Evolutionary conservation across 2,797 vertebrate species (phyloP), one percentile per base, ranked within the genome.

Genomic region (Clarias pachynema): DNA sequence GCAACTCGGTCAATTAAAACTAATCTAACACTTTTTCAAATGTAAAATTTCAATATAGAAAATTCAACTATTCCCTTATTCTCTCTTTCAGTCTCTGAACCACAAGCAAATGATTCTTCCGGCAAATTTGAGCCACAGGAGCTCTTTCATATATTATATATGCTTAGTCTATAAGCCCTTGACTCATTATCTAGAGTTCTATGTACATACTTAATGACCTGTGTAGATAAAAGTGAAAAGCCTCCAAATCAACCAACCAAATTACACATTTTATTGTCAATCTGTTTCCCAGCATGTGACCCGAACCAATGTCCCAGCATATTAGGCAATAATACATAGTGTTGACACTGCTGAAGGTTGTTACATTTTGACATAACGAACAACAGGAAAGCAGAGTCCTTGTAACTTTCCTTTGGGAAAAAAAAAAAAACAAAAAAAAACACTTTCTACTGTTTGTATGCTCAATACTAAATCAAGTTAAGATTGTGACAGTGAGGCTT

Each of bases 311-410:
- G n/a, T 68, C 5, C 26, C 49, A 37, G 20, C 34, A 53, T 18
- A 66, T 56, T 82, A 66, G 0, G 65, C 65, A 70, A 82, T 26
- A 82, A 70, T 26, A 63, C 60, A 49, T 4, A 37, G 26, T 69
- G 49, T n/a, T 82, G 63, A 82, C 44, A 69, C n/a, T 82, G 6
- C 44, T 57, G n/a, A 82, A 69, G 65, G 26, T 69, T 53, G 20
- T 56, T 56, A 31, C 53, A 65, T 56, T 70, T 57, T 57, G 26
- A 34, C 37, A 34, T 68, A 70, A 24, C 22, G 6, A 24, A 14
- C 62, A 68, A 40, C 59, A 62, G 26, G 22, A 81, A 49, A 66
- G 53, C 40, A 49, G 18, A 20, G 31, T 59, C 29, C 20, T 6
- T 62, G 31, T 12, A 59, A 9, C 59, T 14, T 53, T n/a, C 53